Base-by-base conservation (phyloP, 2,888 invertebrate genomes). In the Hipparchia semele region DNA sequence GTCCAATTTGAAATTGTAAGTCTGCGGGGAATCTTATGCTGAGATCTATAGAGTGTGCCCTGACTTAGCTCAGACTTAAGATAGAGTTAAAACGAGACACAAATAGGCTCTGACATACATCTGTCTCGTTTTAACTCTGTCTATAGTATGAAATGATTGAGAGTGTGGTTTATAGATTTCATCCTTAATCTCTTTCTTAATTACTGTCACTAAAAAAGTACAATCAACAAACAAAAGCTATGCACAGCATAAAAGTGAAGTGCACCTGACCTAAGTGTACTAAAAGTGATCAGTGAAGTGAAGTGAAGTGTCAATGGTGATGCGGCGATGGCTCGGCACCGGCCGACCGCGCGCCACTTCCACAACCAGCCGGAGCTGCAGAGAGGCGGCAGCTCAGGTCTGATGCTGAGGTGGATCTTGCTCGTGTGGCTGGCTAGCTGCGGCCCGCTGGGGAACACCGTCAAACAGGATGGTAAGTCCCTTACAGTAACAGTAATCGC, bases 291-390 rank as follows among this genome's bases (percentile, higher is more conserved):
- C n/a, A 53, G 68, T 66, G 33, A 71, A 75, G 71, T 71, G 71
- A 58, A 76, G 70, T 74, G 71, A 71, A 77, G 77, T 77, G 77
- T 73, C 71, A 72, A 76, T 79, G 79, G 79, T 81, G 78, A 76
- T 75, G 77, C 73, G 75, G 82, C 69, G 73, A 92, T 92, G 92
- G 89, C 87, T 77, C 84, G 86, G 70, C 83, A 80, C 78, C 82
- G 86, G 82, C 91, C 93, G 77, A 91, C 93, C 60, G 90, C 87
- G 78, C 82, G 93, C 79, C 93, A 92, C 79, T 92, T 92, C 82
- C 93, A 93, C 85, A 92, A 92, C 83, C 92, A 92, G 84, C 93
- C 92, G 6, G 92, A 92, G 82, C 83, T 93, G 81, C 90, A 86
- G 84, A 80, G 87, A 53, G 86, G 89, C 2, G 87, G 87, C 72